phyloP scores from a whole-genome alignment of 64 coral and sea anemone genomes.

The Hydrozoanthus tunicans region DNA sequence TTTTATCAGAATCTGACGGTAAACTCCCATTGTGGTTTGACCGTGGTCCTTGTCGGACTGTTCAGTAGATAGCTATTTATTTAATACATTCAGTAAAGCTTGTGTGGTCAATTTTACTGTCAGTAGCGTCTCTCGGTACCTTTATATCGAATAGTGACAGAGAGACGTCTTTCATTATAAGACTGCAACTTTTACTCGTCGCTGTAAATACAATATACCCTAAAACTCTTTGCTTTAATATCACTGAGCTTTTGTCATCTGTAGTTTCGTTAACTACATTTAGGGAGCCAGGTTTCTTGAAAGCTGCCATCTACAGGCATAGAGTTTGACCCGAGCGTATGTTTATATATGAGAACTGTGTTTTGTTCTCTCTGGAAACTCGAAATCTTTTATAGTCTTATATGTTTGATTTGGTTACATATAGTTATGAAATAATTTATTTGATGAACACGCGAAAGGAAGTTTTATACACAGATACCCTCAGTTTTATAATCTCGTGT shows the following conservation, averaged over 20 bases:
- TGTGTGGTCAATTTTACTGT: background rate
- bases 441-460: background rate
- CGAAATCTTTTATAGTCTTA: background rate
- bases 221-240: too few species aligned
- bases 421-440: conserved; percentile 40
- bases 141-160: background rate
- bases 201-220: background rate
- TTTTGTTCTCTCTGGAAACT: background rate
- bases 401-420: background rate
- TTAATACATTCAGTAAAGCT: background rate
- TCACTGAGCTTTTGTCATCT: too few species aligned
- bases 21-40: background rate
- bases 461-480: conserved; percentile 15
- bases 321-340: background rate
- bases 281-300: too few species aligned
- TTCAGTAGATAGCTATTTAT: conserved; percentile 8
- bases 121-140: background rate
- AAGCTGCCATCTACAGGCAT: too few species aligned
- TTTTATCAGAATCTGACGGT: background rate
- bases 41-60: background rate
- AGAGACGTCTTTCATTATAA: background rate
- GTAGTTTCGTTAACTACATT: too few species aligned
- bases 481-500: background rate
- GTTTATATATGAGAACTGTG: background rate
- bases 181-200: background rate